Base-by-base conservation (phyloP, 2,113 vertebrate genomes). In the Indicator maculatus region DNA sequence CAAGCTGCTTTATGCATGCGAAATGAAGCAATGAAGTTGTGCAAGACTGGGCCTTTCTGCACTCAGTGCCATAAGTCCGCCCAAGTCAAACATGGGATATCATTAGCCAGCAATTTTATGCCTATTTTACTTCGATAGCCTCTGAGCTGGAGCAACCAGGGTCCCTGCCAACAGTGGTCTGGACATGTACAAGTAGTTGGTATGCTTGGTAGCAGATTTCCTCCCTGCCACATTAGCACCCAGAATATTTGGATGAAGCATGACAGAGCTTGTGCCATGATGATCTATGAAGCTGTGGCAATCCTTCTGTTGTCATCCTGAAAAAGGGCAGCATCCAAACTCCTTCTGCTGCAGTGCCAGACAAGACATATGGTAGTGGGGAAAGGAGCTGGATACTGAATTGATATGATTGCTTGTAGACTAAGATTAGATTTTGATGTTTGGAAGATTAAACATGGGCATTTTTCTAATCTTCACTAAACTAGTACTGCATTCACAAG, bases 11-110 rank as follows among this genome's bases (percentile, higher is more conserved):
- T 70, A 21, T 78, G 60, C 64, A 19, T 2, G 30, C 88, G 73
- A 60, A 84, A 69, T 36, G 66, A 73, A 91, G 85, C 88, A 83
- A 55, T 79, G 8, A 65, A 58, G 41, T 94, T 94, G 67, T 50
- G 63, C 39, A 85, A 94, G 75, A 16, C 45, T 70, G 28, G 19
- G 23, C 16, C 50, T 92, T 92, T 39, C 75, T n/a, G 67, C 5
- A 1, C 87, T 88, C 82, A 73, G 56, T 16, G 56, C 10, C 31
- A 6, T 2, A 88, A 93, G 23, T 36, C 44, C 85, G 55, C 75
- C 59, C 28, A 78, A 87, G 60, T 30, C 47, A 80, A 77, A 80
- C 60, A 53, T 23, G 44, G 52, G 7, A 3, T 41, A 61, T 44
- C 60, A 55, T 50, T 81, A 93, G 58, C 80, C 78, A 93, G 64